phyloP scores from a whole-genome alignment of 2,113 vertebrate genomes.

The Entomyzon cyanotis region DNA sequence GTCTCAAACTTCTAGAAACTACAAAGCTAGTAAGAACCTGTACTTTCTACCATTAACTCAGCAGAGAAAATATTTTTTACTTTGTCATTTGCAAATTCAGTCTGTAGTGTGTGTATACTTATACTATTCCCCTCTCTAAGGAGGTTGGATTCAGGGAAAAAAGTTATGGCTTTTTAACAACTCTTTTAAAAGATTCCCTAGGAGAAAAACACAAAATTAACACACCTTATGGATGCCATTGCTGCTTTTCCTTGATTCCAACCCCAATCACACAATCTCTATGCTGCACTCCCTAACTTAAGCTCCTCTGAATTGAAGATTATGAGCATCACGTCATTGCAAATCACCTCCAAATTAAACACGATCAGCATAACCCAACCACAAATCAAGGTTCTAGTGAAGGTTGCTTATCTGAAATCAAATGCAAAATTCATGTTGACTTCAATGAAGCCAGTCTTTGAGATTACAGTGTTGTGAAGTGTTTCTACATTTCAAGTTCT shows the following conservation, averaged over 20 bases:
- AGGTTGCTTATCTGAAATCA: not conserved
- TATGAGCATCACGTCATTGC: not conserved
- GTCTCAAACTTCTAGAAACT: conserved; percentile 6
- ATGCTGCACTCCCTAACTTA: not conserved
- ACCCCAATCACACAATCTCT: rapidly evolving
- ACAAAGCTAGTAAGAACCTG: not conserved
- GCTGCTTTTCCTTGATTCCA: not conserved
- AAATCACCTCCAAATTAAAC: not conserved
- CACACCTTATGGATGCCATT: not conserved
- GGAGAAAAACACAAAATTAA: not conserved
- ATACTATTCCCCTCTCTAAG: not conserved
- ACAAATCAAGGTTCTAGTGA: not conserved
- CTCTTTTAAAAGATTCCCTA: not conserved
- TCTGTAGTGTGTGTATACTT: not conserved
- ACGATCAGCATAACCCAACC: not conserved
- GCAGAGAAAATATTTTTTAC: not conserved
- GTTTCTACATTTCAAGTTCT: not conserved
- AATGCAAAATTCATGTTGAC: not conserved
- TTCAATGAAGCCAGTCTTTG: not conserved
- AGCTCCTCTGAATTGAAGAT: not conserved
- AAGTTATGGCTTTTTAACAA: not conserved
- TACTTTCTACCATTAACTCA: not conserved
- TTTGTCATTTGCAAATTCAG: not conserved
- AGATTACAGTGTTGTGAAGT: not conserved
- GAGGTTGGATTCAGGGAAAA: not conserved